Base-by-base conservation (phyloP, 2,113 vertebrate species). In the Cynoglossus semilaevis region DNA sequence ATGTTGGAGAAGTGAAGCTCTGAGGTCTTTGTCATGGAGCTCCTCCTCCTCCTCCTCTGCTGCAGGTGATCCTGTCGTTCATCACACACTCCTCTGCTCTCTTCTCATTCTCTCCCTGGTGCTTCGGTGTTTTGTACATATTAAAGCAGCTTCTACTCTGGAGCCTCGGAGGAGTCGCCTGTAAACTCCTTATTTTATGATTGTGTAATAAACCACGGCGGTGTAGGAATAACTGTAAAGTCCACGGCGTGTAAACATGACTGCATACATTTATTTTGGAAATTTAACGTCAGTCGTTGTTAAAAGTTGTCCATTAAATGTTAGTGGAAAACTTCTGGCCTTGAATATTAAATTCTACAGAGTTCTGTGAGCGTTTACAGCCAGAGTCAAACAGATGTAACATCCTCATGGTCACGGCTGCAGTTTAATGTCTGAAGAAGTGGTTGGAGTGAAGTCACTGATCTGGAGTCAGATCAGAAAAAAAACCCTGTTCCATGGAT, bases 131-230 rank as follows among this genome's bases (percentile, higher is more conserved):
- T 15, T 29, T 5, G 3, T 5, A 19, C 38, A 52, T 17, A 44
- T 37, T 2, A 40, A 12, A 36, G 46, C 38, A 43, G 15, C 36
- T 44, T 38, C 16, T 37, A 8, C 37, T 10, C 9, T 11, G 9
- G 38, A 41, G 38, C 38, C 12, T 41, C 38, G 4, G 12, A 41
- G 38, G 38, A 41, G 38, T 12, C 11, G 38, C 38, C 9, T 41
- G 10, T 41, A 29, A 29, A 41, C 38, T 41, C 11, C 11, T 41
- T 13, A 12, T 41, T 41, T 16, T 45, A 47, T 37, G 9, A n/a
- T 17, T 17, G 41, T 19, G 12, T 34, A 40, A 54, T 15, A 63
- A 54, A 58, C 54, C 53, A 44, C 46, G 17, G 34, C 29, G 22
- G 34, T 19, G 11, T 35, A 19, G 4, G 40, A 43, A 2, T 19